Evolutionary conservation across 2,888 invertebrate species (phyloP), one percentile per base, ranked within the genome.

Genomic region (Toxonevra muliebris): DNA sequence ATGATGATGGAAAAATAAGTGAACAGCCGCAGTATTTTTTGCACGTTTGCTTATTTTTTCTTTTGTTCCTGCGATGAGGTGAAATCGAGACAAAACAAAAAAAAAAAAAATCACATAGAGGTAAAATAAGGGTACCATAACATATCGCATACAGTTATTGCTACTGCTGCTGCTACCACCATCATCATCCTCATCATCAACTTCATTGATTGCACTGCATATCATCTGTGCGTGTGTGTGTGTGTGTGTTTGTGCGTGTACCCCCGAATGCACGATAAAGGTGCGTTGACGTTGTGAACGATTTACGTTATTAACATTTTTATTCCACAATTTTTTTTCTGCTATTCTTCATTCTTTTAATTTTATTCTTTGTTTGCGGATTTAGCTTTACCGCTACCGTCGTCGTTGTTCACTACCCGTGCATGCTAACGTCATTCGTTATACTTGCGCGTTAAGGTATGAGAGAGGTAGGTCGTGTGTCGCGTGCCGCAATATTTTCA

Each of bases 51-150:
- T 15, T 15, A 30, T 30, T 48, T 15, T 13, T 15, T 13, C 10
- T 1, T 13, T 48, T 30, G 48, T 15, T 48, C 48, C 48, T 5
- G 48, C 15, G 72, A 77, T 79, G 76, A 79, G 80, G 80, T 77
- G 77, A 77, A 79, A 72, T 63, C 74, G 74, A 73, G 73, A 74
- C 60, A 52, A 66, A 66, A 57, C 68, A 63, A 67, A 64, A 69
- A 30, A 30, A 30, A 30, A 30, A 30, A 30, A 30, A 30, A 30
- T 30, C 30, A 2, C 30, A 30, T 7, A 30, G 30, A 30, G 30
- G 53, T 73, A 60, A 48, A 62, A 63, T 30, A 30, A 30, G 30
- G 30, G 30, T 30, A 30, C 30, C 30, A 30, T 30, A 30, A 30
- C 30, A 30, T 30, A 30, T 30, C 30, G 30, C 57, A 40, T 63